phyloP scores from a whole-genome alignment of 2,797 vertebrate species.

The Eutrigla gurnardus region DNA sequence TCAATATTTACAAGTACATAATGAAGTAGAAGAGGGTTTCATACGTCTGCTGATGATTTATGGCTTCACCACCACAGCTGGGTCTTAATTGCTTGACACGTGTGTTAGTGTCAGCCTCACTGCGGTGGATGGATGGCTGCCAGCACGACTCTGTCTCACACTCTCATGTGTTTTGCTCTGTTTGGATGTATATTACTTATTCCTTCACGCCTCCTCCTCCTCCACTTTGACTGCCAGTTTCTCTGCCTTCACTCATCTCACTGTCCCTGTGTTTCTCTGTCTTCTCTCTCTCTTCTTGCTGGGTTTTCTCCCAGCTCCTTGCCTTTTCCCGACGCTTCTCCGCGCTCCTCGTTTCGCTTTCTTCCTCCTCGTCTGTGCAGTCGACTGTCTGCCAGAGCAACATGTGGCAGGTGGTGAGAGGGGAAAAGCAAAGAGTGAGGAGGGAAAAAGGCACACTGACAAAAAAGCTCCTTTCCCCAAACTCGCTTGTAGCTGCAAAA shows the following conservation, averaged over 20 bases:
- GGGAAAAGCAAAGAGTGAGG: slow-evolving; percentile 41
- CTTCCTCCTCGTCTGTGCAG: slow-evolving; percentile 47
- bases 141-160: slow-evolving; percentile 64
- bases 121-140: slow-evolving; percentile 69
- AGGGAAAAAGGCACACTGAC: slow-evolving; percentile 41
- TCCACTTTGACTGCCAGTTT: slow-evolving; percentile 24
- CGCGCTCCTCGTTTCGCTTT: slow-evolving; percentile 29
- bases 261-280: slow-evolving; percentile 12
- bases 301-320: slow-evolving; percentile 13
- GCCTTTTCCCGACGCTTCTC: slow-evolving; percentile 23
- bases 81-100: slow-evolving; percentile 74
- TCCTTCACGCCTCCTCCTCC: slow-evolving; percentile 29
- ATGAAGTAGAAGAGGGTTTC: slow-evolving; percentile 68
- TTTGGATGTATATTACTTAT: slow-evolving; percentile 49
- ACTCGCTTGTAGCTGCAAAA: slow-evolving; percentile 64
- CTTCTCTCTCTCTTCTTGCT: slow-evolving; percentile 15
- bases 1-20: slow-evolving; percentile 75
- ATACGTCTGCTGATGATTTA: slow-evolving; percentile 71
- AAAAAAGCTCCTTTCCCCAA: slow-evolving; percentile 64
- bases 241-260: slow-evolving; percentile 37
- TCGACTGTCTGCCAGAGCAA: slow-evolving; percentile 73
- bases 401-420: slow-evolving; percentile 79
- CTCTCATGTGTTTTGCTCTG: slow-evolving; percentile 27
- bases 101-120: slow-evolving; percentile 72
- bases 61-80: slow-evolving; percentile 50